A percentile compares a stretch with the other conserved stretches of the same genome.
Evolutionary conservation across 2,113 vertebrate species (phyloP).

Genomic region (Stomatorhinus ivindoensis): DNA sequence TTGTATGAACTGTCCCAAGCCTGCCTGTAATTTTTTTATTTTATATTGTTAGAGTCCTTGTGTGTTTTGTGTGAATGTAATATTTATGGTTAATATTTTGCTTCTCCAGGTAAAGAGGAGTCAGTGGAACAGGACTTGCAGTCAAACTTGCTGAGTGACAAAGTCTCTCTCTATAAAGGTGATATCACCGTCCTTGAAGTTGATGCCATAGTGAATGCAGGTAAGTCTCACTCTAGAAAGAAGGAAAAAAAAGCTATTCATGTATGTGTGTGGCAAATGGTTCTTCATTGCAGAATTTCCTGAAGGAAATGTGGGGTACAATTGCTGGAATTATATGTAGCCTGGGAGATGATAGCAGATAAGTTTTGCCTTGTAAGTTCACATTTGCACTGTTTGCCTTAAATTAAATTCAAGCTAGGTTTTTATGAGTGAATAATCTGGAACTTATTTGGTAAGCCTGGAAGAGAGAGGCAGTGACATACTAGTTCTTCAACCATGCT

Average conservation of each 20-base stretch:
- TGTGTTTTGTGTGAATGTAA: background rate
- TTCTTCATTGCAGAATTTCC: background rate
- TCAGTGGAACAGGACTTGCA: conserved; percentile 45
- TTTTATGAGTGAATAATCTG: background rate
- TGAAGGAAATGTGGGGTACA: background rate
- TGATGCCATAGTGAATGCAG: conserved; percentile 96
- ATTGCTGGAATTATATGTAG: background rate
- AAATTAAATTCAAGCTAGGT: background rate
- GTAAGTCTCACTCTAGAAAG: conserved; percentile 57
- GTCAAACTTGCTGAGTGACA: conserved; percentile 62
- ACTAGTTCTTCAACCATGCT: background rate
- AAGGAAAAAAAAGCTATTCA: background rate
- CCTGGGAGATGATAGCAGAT: background rate
- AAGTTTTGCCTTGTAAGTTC: background rate
- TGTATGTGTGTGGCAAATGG: background rate
- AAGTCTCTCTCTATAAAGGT: conserved; percentile 92
- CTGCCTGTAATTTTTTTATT: background rate
- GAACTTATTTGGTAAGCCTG: background rate
- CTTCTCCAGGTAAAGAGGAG: conserved; percentile 59
- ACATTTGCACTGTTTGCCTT: background rate
- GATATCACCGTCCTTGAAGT: conserved; percentile 92
- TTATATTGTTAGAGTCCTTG: background rate
- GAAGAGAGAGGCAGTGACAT: background rate
- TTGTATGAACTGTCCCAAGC: background rate
- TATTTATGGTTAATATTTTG: background rate